These are phyloP conservation scores for Drosophila saltans DNA, from an alignment of 1,140 invertebrate species.

Conservation along the genomic window DNA sequence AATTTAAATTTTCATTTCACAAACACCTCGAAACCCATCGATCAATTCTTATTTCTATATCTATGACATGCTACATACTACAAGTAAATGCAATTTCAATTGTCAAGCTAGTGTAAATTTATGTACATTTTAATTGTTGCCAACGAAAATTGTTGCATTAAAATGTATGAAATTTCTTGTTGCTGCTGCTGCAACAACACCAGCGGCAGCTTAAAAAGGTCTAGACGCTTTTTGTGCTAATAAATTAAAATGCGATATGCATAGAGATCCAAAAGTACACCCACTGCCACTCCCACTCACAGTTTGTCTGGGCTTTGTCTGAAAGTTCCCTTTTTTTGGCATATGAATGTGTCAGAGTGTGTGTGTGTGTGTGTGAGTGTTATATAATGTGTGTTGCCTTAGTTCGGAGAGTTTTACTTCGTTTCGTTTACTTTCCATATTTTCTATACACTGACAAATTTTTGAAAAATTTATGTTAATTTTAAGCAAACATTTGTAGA, in stretches of 20 bases:
- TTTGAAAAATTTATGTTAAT: background rate
- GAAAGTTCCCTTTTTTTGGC: conserved; percentile 31
- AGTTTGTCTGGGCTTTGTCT: conserved; percentile 68
- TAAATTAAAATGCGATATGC: conserved; percentile 81
- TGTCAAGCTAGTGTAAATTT: conserved; percentile 62
- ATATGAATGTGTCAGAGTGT: background rate
- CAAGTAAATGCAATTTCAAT: conserved; percentile 43
- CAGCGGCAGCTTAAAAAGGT: conserved; percentile 74
- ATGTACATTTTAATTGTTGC: conserved; percentile 80
- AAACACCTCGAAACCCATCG: conserved; percentile 1
- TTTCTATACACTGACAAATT: background rate
- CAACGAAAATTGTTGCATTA: conserved; percentile 68
- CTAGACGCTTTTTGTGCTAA: conserved; percentile 81
- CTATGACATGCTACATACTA: conserved; percentile 3
- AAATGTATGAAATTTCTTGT: conserved; percentile 54
- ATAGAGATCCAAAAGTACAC: conserved; percentile 58
- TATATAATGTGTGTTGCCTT: background rate
- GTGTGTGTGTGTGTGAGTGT: background rate
- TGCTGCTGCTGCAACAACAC: conserved; percentile 34
- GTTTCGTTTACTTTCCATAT: background rate
- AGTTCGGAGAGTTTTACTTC: conserved; percentile 9
- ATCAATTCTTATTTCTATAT: conserved; percentile 2
- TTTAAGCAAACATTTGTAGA: too few relatives aligned
- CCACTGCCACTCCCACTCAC: conserved; percentile 32
- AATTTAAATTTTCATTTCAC: background rate